Base-by-base conservation (phyloP, 2,113 vertebrate genomes). In the Formicarius rufipectus region DNA sequence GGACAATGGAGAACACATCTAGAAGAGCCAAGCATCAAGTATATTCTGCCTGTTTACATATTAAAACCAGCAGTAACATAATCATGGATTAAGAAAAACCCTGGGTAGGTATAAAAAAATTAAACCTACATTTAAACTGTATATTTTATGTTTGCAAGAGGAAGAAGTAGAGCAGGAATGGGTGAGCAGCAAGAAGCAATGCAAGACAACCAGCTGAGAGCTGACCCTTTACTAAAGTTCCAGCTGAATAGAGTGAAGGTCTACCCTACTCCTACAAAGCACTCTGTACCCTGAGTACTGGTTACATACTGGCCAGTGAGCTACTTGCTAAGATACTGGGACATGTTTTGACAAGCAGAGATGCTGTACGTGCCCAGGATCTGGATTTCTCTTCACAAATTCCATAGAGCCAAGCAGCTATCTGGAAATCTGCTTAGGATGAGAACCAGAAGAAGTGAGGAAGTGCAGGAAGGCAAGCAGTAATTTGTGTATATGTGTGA, bases 341-440 rank as follows among this genome's bases (percentile, higher is more conserved):
- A 52, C 35, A 56, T 33, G 44, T 80, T 87, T 67, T 37, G 7
- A 75, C 2, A 4, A 78, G 18, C 21, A 72, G 66, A 42, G 60
- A 18, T 78, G 59, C 24, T 67, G 35, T 71, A 71, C 22, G 17
- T 92, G 68, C 15, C 64, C 64, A 81, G 25, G 59, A 56, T 88
- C 79, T 95, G 92, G 56, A 93, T 89, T 96, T 96, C 92, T 95
- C 80, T 90, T 95, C 75, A 95, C 31, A 62, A 89, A 95, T 89
- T 94, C 85, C 79, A 35, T 72, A 81, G 14, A 92, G 56, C 85
- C 94, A 81, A 93, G 72, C 53, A 87, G 59, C 31, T 94, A 75
- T 94, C 93, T 95, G 96, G 93, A 95, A 97, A 95, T 92, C 66
- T 72, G 64, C n/a, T 96, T 92, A 90, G 76, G n/a, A 78, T 74